phyloP scores from a whole-genome alignment of 2,888 invertebrate genomes.

The Polylopha cassiicola region DNA sequence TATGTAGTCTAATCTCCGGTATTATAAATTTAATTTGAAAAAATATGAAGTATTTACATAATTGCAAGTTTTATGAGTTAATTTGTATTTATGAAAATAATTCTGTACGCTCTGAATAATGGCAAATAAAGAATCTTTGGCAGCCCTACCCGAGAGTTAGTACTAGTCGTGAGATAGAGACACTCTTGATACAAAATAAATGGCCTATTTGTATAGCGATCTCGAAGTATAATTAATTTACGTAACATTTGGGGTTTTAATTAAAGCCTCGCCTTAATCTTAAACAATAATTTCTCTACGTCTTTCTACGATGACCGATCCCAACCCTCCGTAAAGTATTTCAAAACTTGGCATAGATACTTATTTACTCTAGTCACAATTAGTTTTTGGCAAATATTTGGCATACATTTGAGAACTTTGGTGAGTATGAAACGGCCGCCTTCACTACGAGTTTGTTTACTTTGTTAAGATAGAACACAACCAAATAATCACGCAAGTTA shows the following conservation, averaged over 20 bases:
- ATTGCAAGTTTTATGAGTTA: slow-evolving; percentile 39
- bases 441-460: slow-evolving; percentile 52
- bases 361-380: slow-evolving; percentile 38
- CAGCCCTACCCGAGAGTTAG: slow-evolving; percentile 22
- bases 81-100: slow-evolving; percentile 52
- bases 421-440: slow-evolving; percentile 36
- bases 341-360: slow-evolving; percentile 40
- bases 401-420: slow-evolving; percentile 44
- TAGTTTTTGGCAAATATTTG: slow-evolving; percentile 53
- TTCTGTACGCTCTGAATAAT: slow-evolving; percentile 34
- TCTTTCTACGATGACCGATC: slow-evolving; percentile 33
- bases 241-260: slow-evolving; percentile 40
- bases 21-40: slow-evolving; percentile 51
- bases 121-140: slow-evolving; percentile 24
- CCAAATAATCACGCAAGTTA: slow-evolving; percentile 72
- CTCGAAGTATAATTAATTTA: slow-evolving; percentile 29
- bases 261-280: slow-evolving; percentile 45
- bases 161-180: slow-evolving; percentile 25
- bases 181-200: slow-evolving; percentile 34
- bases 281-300: slow-evolving; percentile 44
- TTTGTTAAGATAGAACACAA: slow-evolving; percentile 67
- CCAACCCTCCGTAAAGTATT: slow-evolving; percentile 31
- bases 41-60: slow-evolving; percentile 58
- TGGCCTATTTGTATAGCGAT: slow-evolving; percentile 40
- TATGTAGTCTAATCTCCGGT: slow-evolving; percentile 52